A percentile compares a stretch with the other conserved stretches of the same genome.
Evolutionary conservation across 2,113 vertebrate genomes (phyloP).

Genomic region (Takifugu bimaculatus): DNA sequence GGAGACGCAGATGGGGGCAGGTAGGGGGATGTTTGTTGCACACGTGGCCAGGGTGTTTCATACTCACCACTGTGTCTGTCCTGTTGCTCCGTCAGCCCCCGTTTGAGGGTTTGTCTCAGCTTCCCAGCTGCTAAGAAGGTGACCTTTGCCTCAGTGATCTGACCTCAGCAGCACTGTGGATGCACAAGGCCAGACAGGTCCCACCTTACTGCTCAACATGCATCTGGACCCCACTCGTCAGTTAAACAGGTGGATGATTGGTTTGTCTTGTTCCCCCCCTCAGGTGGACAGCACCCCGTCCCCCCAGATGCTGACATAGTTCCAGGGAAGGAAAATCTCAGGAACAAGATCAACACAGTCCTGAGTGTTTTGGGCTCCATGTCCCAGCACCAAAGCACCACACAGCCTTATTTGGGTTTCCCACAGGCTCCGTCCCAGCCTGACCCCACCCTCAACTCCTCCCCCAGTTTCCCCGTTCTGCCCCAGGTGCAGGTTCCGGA

Average conservation of each 20-base stretch:
- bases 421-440: slow-evolving; percentile 32
- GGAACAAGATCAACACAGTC: slow-evolving; percentile 79
- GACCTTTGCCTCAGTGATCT: slow-evolving; percentile 83
- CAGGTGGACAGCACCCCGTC: slow-evolving; percentile 22
- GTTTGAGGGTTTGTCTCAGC: slow-evolving; percentile 72
- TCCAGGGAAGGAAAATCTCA: too few relatives aligned
- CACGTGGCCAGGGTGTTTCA: too few relatives aligned
- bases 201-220: neutral
- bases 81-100: slow-evolving; percentile 66
- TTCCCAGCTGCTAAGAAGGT: slow-evolving; percentile 75
- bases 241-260: neutral
- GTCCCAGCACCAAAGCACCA: slow-evolving; percentile 32
- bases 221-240: neutral
- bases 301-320: slow-evolving; percentile 73
- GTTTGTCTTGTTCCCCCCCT: neutral
- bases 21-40: slow-evolving; percentile 24
- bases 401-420: slow-evolving; percentile 23
- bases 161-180: slow-evolving; percentile 74
- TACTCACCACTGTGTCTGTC: too few relatives aligned
- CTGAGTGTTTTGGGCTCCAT: slow-evolving; percentile 75
- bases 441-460: neutral
- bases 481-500: slow-evolving; percentile 19
- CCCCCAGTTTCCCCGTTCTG: slow-evolving; percentile 3
- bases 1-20: slow-evolving; percentile 74
- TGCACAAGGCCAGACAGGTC: slow-evolving; percentile 40